A percentile compares a stretch with the other conserved stretches of the same genome.
phyloP scores from a whole-genome alignment of 2,113 vertebrate genomes.

The Ceyx melanurus region DNA sequence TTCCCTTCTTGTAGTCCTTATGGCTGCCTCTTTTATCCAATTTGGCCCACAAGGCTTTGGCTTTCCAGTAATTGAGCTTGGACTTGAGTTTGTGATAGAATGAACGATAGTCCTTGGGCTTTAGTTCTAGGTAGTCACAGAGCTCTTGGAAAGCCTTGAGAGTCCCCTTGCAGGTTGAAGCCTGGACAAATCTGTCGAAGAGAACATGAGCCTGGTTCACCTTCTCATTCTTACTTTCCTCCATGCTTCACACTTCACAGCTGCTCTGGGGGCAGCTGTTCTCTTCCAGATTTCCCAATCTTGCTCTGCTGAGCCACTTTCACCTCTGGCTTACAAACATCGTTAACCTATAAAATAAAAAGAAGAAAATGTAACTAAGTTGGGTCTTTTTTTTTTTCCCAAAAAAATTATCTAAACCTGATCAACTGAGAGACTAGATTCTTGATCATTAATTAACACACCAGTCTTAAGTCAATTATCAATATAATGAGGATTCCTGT shows the following conservation, averaged over 20 bases:
- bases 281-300: constrained; percentile 46
- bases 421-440: not conserved
- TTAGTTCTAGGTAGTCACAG: constrained; percentile 90
- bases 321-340: constrained; percentile 48
- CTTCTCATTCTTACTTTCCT: constrained; percentile 75
- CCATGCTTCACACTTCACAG: constrained; percentile 70
- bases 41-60: constrained; percentile 97
- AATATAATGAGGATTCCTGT: not conserved
- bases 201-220: constrained; percentile 86
- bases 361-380: not conserved
- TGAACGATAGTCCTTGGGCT: constrained; percentile 88
- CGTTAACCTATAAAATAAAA: constrained; percentile 61
- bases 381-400: not conserved
- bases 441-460: not conserved
- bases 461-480: not conserved
- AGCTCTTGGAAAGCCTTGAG: constrained; percentile 97
- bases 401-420: not conserved
- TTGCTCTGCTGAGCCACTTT: constrained; percentile 29
- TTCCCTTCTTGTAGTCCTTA: constrained; percentile 97
- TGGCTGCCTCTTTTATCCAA: constrained; percentile 93
- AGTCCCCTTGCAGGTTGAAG: constrained; percentile 92
- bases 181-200: constrained; percentile 96
- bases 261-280: constrained; percentile 39
- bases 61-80: constrained; percentile 98
- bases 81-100: constrained; percentile 99